Evolutionary conservation across 2,888 invertebrate species (phyloP).

Genomic region (Alloscopus bannaensis): DNA sequence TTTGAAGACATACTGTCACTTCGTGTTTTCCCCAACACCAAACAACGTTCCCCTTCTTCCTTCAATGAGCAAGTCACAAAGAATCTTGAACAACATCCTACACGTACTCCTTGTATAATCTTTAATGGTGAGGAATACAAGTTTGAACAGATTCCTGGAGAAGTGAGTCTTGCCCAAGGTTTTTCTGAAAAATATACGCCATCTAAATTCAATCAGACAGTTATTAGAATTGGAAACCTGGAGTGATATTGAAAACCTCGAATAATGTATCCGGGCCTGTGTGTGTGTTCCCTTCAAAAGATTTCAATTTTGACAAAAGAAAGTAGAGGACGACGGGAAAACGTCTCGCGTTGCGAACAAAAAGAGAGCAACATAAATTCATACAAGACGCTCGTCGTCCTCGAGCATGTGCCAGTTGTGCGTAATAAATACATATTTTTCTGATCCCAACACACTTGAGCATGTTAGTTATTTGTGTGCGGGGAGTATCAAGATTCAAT

Average conservation of each 20-base stretch:
- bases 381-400: neutral
- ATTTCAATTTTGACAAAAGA: neutral
- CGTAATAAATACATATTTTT: conserved; percentile 6
- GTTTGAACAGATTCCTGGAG: too few species aligned
- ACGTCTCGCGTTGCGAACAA: neutral
- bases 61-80: conserved; percentile 57
- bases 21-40: conserved; percentile 47
- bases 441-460: too few species aligned
- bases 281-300: too few species aligned
- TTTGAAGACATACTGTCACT: conserved; percentile 61
- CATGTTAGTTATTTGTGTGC: too few species aligned
- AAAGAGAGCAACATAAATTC: conserved; percentile 12
- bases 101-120: too few species aligned
- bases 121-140: too few species aligned
- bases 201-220: conserved; percentile 33
- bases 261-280: neutral
- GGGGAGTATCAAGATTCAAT: too few species aligned
- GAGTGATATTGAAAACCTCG: conserved; percentile 39
- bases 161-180: too few species aligned
- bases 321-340: conserved; percentile 9
- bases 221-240: conserved; percentile 30
- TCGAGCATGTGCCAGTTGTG: conserved; percentile 34
- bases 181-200: too few species aligned
- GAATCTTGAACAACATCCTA: too few species aligned
- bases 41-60: conserved; percentile 33